These are phyloP conservation scores for Boloria euphrosyne DNA, from an alignment of 2,888 invertebrate species.

Conservation along the genomic window DNA sequence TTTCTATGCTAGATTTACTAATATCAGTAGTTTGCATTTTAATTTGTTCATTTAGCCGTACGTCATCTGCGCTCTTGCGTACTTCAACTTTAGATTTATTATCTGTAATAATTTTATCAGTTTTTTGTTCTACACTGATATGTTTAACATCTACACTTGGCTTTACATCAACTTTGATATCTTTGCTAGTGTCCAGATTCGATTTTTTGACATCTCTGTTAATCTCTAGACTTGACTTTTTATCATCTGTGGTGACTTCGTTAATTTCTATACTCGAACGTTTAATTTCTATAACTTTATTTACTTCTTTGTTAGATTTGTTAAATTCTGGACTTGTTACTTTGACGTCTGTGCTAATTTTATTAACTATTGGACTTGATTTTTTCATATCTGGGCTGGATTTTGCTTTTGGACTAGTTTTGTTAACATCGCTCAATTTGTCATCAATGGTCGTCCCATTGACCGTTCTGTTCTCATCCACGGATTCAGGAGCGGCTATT, in stretches of 20 bases:
- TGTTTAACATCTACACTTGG: constrained; percentile 23
- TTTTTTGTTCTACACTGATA: constrained; percentile 3
- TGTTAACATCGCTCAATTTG: constrained; percentile 43
- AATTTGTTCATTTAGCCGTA: constrained; percentile 32
- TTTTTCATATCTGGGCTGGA: constrained; percentile 37
- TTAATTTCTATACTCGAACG: constrained; percentile 23
- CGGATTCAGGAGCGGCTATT: constrained; percentile 40
- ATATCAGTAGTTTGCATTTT: constrained; percentile 32
- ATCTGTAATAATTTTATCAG: constrained; percentile 14
- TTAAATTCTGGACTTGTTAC: constrained; percentile 27
- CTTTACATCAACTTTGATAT: constrained; percentile 19
- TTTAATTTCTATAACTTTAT: constrained; percentile 32
- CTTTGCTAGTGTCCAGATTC: constrained; percentile 25
- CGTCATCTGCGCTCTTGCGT: constrained; percentile 40
- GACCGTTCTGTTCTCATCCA: constrained; percentile 40
- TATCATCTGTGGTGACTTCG: constrained; percentile 22
- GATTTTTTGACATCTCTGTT: constrained; percentile 23
- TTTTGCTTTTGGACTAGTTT: constrained; percentile 39
- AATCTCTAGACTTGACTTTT: constrained; percentile 19
- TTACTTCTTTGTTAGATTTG: constrained; percentile 24
- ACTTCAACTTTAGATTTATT: constrained; percentile 37
- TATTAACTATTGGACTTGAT: constrained; percentile 23
- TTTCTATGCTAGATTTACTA: constrained; percentile 41
- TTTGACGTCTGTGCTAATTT: constrained; percentile 32
- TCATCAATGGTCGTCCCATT: constrained; percentile 43